These are phyloP conservation scores for Myocastor coypus DNA, from an alignment of 2,113 vertebrate species.

Conservation along the genomic window DNA sequence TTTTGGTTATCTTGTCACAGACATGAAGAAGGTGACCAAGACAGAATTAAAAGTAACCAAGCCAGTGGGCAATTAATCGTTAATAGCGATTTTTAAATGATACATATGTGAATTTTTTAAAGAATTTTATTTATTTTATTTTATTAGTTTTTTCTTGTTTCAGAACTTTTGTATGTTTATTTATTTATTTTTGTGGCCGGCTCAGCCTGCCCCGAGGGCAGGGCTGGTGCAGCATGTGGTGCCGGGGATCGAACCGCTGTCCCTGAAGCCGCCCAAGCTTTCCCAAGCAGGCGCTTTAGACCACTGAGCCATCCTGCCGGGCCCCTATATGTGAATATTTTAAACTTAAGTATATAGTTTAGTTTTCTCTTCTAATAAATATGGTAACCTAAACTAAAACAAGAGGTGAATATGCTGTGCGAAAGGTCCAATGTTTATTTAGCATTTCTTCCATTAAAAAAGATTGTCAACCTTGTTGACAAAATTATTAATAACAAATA, in stretches of 20 bases:
- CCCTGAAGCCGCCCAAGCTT: no score
- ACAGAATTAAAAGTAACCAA: background rate
- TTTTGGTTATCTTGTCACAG: background rate
- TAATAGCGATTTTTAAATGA: background rate
- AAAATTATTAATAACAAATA: constrained; percentile 73
- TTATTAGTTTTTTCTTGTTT: no score
- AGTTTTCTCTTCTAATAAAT: constrained; percentile 60
- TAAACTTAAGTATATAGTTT: background rate
- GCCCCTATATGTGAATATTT: constrained; percentile 18
- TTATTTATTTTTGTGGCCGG: no score
- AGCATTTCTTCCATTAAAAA: constrained; percentile 60
- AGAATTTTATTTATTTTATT: no score
- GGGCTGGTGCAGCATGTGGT: no score
- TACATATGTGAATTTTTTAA: constrained; percentile 26
- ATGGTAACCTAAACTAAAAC: background rate
- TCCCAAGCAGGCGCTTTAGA: no score
- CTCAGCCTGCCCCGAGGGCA: no score
- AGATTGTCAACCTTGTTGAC: background rate
- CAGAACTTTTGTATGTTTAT: no score
- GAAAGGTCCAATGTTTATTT: constrained; percentile 71
- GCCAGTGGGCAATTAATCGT: background rate
- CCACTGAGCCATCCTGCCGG: no score
- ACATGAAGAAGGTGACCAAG: background rate
- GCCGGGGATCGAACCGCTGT: no score
- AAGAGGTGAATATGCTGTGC: constrained; percentile 49